phyloP scores from a whole-genome alignment of 2,113 vertebrate genomes.

The Heliornis fulica region DNA sequence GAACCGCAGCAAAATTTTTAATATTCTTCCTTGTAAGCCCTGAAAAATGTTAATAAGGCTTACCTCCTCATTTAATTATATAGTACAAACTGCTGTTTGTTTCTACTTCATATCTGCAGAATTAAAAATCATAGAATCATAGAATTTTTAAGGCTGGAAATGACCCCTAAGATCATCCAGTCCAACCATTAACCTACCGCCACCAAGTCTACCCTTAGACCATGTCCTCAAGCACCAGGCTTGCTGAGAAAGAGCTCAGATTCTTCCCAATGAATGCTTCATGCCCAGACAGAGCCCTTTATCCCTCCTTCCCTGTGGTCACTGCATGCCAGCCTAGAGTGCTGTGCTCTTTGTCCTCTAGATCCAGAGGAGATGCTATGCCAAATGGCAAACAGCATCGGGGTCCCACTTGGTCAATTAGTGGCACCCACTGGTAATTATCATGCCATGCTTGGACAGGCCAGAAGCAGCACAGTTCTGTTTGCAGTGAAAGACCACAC shows the following conservation, averaged over 20 bases:
- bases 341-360: neutral
- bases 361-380: neutral
- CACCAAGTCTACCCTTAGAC: too few relatives aligned
- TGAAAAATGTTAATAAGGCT: neutral
- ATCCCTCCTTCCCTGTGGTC: neutral
- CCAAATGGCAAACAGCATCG: neutral
- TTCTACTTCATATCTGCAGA: neutral
- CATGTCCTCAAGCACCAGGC: too few relatives aligned
- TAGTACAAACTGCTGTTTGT: neutral
- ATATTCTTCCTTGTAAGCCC: neutral
- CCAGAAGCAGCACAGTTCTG: neutral
- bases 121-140: too few relatives aligned
- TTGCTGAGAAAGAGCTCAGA: neutral
- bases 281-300: neutral
- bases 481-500: neutral
- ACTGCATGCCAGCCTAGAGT: neutral
- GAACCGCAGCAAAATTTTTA: neutral
- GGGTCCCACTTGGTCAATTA: neutral
- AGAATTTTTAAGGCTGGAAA: too few relatives aligned
- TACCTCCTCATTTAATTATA: neutral
- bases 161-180: too few relatives aligned
- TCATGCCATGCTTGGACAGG: neutral
- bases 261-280: neutral
- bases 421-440: neutral
- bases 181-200: too few relatives aligned